Evolutionary conservation across 2,797 vertebrate species (phyloP).

Genomic region (Cossypha dichroa): DNA sequence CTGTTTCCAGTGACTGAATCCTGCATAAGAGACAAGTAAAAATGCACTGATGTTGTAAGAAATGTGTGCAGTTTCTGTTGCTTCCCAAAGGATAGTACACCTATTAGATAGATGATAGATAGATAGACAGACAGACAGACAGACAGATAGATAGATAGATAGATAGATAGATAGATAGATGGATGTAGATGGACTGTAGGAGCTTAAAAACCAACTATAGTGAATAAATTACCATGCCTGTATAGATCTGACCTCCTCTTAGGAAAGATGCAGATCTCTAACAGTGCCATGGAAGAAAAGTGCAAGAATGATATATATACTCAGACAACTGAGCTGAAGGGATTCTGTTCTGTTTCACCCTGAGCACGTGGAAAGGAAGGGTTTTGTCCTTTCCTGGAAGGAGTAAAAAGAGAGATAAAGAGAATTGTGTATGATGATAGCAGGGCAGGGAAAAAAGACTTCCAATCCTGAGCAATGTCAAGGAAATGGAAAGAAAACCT

Average conservation of each 20-base stretch:
- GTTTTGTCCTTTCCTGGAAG: neutral
- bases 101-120: neutral
- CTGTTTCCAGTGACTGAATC: neutral
- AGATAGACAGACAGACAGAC: no score
- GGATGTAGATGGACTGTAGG: neutral
- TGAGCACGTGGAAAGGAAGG: neutral
- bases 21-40: neutral
- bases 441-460: neutral
- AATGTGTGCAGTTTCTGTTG: neutral
- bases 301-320: neutral
- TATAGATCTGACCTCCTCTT: neutral
- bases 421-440: fast-evolving
- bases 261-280: neutral
- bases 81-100: neutral
- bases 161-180: no score
- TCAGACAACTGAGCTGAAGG: neutral
- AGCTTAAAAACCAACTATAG: neutral
- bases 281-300: neutral
- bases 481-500: neutral
- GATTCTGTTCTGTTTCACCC: neutral
- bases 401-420: neutral
- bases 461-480: neutral
- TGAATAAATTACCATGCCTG: neutral
- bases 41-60: neutral
- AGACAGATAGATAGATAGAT: no score